These are phyloP conservation scores for Meandrina meandrites DNA, from an alignment of 92 coral and sea anemone genomes.

Conservation along the genomic window DNA sequence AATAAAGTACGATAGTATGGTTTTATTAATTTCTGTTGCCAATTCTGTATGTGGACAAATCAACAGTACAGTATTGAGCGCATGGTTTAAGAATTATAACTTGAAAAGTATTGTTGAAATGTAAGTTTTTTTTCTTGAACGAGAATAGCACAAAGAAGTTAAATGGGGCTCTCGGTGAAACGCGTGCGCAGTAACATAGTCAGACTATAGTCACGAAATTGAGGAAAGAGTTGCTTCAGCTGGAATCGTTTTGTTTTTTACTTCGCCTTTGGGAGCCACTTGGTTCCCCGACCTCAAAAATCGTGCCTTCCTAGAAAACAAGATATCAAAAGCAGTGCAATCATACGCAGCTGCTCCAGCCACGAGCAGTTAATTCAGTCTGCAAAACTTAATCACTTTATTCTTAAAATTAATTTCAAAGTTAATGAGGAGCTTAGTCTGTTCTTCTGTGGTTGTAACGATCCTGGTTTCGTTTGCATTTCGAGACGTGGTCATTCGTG, in stretches of 20 bases:
- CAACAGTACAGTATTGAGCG: too few species aligned
- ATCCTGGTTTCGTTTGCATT: slow-evolving; percentile 13
- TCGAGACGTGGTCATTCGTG: slow-evolving; percentile 14
- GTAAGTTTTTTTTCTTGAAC: neutral
- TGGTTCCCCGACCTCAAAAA: neutral
- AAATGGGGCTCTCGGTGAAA: neutral
- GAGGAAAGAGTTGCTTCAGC: neutral
- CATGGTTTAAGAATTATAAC: neutral
- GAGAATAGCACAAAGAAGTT: neutral
- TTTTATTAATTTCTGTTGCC: neutral
- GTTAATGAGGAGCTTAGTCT: slow-evolving; percentile 31
- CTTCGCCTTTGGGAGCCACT: neutral
- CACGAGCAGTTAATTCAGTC: slow-evolving; percentile 7
- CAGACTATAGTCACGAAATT: neutral
- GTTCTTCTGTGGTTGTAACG: slow-evolving; percentile 3
- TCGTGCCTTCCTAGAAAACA: neutral
- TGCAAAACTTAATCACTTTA: slow-evolving; percentile 30
- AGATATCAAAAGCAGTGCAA: neutral
- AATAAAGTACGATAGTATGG: neutral
- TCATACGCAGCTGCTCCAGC: slow-evolving; percentile 9
- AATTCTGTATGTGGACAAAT: neutral
- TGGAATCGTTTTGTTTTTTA: neutral
- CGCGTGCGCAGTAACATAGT: neutral
- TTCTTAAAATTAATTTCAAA: slow-evolving; percentile 13
- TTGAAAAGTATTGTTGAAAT: neutral